Percentiles rank a stretch among this genome's conserved stretches.
phyloP scores from a whole-genome alignment of 2,113 vertebrate species.

The Dromas ardeola region DNA sequence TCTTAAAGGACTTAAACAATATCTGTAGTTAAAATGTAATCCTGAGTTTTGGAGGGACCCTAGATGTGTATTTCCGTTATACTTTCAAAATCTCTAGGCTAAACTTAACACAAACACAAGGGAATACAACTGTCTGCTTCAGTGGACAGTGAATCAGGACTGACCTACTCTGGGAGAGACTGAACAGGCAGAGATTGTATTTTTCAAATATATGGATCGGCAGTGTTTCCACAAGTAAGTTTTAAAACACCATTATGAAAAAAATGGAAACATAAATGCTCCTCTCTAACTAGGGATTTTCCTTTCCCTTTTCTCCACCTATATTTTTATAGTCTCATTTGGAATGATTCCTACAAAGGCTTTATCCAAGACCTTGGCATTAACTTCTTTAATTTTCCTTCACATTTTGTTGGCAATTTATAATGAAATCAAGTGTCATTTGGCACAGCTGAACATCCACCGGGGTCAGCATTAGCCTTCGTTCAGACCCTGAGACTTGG shows the following conservation, averaged over 20 bases:
- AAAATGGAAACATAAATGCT: neutral
- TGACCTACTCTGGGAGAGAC: neutral
- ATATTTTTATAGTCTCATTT: neutral
- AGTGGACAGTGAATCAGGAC: neutral
- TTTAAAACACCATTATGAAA: neutral
- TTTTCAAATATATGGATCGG: neutral
- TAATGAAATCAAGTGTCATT: accelerated
- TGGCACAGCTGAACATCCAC: neutral
- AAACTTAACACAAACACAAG: neutral
- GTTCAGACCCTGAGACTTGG: accelerated
- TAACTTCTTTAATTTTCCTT: neutral
- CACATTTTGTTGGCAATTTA: neutral
- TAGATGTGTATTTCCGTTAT: neutral
- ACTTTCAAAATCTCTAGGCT: neutral
- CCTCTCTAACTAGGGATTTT: neutral
- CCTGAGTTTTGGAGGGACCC: neutral
- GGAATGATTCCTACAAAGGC: neutral
- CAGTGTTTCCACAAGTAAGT: neutral
- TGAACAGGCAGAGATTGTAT: neutral
- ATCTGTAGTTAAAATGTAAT: neutral
- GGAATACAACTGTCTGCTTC: neutral
- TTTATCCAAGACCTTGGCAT: neutral
- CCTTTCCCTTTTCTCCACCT: neutral
- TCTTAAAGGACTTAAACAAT: neutral
- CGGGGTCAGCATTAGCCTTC: neutral